Conservation (phyloP, 2,113 vertebrate genomes). For the Sylvilagus bachmani region DNA sequence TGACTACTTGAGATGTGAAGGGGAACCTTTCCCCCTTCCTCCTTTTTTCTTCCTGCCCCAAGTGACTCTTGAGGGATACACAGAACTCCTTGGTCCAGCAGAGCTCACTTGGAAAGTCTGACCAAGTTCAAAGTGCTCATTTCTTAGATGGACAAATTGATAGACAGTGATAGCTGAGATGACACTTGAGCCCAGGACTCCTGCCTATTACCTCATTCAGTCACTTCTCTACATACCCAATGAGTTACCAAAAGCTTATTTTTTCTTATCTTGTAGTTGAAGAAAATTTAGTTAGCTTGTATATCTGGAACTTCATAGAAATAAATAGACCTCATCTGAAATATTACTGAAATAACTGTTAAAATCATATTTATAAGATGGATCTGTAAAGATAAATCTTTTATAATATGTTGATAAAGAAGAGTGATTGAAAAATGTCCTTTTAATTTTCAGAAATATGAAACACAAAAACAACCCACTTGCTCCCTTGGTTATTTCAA, state of each 20-base stretch:
- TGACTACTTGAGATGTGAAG: neutral
- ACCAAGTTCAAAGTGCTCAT: neutral
- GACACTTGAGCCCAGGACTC: slow-evolving; percentile 32
- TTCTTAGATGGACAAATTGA: slow-evolving; percentile 41
- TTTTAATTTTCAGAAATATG: slow-evolving; percentile 52
- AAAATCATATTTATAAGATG: slow-evolving; percentile 33
- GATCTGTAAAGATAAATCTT: slow-evolving; percentile 37
- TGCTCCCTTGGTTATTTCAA: neutral
- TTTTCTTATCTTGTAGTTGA: slow-evolving; percentile 17
- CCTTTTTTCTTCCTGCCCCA: neutral
- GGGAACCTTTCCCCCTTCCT: neutral
- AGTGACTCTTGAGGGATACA: neutral
- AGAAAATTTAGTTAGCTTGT: slow-evolving; percentile 25
- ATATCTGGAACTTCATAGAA: slow-evolving; percentile 14
- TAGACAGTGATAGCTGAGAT: slow-evolving; percentile 1
- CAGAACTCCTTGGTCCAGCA: neutral
- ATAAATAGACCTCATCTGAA: slow-evolving; percentile 26
- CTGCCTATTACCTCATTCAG: neutral
- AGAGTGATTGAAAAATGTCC: neutral
- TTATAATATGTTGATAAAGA: slow-evolving; percentile 1
- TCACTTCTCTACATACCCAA: slow-evolving; percentile 15
- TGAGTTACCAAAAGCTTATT: slow-evolving; percentile 41
- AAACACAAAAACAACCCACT: slow-evolving; percentile 15
- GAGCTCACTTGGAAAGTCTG: slow-evolving; percentile 21
- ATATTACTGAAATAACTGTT: slow-evolving; percentile 48